Evolutionary conservation across 2,797 vertebrate species (phyloP), one percentile per base, ranked within the genome.

Genomic region (Chromobotia macracanthus): DNA sequence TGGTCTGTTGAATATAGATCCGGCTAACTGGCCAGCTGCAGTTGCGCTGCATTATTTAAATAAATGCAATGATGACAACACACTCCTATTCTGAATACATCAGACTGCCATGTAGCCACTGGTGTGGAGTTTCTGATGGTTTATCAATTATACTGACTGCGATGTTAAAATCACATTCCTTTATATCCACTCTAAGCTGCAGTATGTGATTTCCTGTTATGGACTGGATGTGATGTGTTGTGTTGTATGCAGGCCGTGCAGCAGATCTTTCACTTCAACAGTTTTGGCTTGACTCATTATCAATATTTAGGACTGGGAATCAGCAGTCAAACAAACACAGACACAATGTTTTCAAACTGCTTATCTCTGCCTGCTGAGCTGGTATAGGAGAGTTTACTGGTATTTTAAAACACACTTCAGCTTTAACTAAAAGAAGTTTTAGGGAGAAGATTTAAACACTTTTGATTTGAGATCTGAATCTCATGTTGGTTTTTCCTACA

Each of bases 1-100:
- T 88, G 90, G 88, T 89, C 85, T 84, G 85, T 67, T 55, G 56
- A 23, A 9, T 64, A 18, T 75, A 19, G 58, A 69, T 70, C 35
- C 70, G 44, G 28, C 25, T 79, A 82, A 60, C 75, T 74, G 38
- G n/a, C 28, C 0, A 48, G 50, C 64, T 58, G 23, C 13, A 64
- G 53, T 38, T 35, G 41, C 64, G 38, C 64, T 25, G n/a, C 19
- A 75, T 73, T 63, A 61, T 63, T 79, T 58, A 70, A 60, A 82
- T 58, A 11, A 69, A 74, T 53, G 28, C 2, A 53, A 51, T 38
- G 48, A 63, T 68, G 69, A 51, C 68, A 60, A n/a, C n/a, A 41
- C 9, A 0, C 60, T 58, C 68, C 67, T 38, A 50, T 19, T 23
- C 48, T 1, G 7, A 44, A 55, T 48, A 18, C n/a, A n/a, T 46